Evolutionary conservation across 92 coral and sea anemone genomes (phyloP).

Genomic region (Bergia sp.): DNA sequence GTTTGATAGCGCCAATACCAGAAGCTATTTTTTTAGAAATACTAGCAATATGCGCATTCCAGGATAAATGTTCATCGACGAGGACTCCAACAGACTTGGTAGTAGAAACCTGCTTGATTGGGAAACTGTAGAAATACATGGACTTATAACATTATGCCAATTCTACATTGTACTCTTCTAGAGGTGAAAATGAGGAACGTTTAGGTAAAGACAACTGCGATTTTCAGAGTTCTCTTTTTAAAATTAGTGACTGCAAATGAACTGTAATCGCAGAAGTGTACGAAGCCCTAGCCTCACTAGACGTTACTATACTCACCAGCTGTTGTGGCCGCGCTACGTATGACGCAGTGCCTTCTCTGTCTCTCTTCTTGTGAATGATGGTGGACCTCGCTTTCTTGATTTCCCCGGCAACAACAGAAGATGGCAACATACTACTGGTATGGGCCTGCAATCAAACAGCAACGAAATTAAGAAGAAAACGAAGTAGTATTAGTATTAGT

Average conservation of each 20-base stretch:
- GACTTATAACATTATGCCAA: no score
- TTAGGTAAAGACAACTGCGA: no score
- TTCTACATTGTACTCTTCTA: no score
- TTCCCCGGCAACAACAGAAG: slow-evolving; percentile 78
- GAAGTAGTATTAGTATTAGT: no score
- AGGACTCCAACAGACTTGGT: no score
- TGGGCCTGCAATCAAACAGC: slow-evolving; percentile 1
- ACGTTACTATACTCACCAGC: slow-evolving; percentile 40
- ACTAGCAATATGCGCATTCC: no score
- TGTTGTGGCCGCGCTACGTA: slow-evolving; percentile 64
- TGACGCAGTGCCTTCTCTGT: slow-evolving; percentile 67
- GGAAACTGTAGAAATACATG: no score
- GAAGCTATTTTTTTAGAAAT: no score
- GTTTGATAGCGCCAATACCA: no score
- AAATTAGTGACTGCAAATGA: background rate
- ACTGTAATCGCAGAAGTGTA: background rate
- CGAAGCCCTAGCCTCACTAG: slow-evolving; percentile 54
- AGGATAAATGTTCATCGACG: no score
- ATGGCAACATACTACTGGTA: slow-evolving; percentile 13
- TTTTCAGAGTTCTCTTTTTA: background rate
- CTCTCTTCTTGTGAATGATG: slow-evolving; percentile 81
- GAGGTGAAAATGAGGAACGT: no score
- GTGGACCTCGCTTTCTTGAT: slow-evolving; percentile 84
- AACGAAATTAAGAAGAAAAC: background rate
- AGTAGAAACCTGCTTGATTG: no score